phyloP scores from a whole-genome alignment of 2,113 vertebrate species.

The Hippocampus barbouri region DNA sequence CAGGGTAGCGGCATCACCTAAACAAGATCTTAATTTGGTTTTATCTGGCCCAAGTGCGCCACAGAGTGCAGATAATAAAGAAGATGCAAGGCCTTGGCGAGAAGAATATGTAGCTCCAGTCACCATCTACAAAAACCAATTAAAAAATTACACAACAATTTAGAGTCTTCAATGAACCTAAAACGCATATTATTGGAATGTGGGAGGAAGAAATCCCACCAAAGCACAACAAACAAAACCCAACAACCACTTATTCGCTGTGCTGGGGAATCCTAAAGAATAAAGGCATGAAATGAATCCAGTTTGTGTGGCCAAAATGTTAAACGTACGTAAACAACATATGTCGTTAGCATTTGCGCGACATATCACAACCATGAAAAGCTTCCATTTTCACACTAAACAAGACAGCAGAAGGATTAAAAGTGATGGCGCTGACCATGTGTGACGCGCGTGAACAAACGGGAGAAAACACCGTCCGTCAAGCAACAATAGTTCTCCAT shows the following conservation, averaged over 20 bases:
- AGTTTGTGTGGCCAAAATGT: neutral
- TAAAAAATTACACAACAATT: neutral
- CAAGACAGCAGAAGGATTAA: slow-evolving; percentile 39
- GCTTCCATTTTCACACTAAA: slow-evolving; percentile 51
- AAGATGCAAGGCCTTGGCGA: too few species aligned
- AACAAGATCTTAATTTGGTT: too few species aligned
- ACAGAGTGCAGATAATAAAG: too few species aligned
- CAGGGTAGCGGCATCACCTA: too few species aligned
- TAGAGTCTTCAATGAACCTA: neutral
- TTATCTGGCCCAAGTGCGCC: too few species aligned
- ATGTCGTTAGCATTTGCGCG: neutral
- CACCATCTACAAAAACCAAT: too few species aligned
- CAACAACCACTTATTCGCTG: neutral
- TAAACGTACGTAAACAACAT: neutral
- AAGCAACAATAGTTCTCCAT: slow-evolving; percentile 35
- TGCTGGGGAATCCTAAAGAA: neutral
- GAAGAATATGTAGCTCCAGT: too few species aligned
- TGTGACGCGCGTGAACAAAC: slow-evolving; percentile 41
- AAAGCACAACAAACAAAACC: neutral
- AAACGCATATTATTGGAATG: neutral
- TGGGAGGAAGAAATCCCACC: neutral
- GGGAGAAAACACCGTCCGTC: slow-evolving; percentile 58
- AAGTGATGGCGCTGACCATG: slow-evolving; percentile 24
- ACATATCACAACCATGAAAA: slow-evolving; percentile 53
- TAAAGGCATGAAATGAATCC: neutral